Evolutionary conservation across 1,140 invertebrate species (phyloP).

Genomic region (Bombus affinis): DNA sequence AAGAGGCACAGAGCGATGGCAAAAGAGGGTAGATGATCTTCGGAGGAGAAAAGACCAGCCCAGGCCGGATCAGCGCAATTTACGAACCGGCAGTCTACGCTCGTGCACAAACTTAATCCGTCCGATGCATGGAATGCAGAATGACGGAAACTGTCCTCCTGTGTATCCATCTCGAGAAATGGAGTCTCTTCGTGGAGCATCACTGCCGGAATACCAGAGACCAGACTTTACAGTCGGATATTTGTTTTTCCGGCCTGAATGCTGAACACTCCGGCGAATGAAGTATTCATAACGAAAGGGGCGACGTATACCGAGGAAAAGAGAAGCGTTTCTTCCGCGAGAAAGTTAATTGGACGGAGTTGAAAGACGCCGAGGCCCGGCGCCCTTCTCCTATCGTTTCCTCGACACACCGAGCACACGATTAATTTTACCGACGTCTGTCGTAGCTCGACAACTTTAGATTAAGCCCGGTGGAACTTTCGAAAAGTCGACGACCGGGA

Average conservation of each 20-base stretch:
- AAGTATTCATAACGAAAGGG: constrained; percentile 52
- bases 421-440: constrained; percentile 24
- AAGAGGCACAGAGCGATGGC: not conserved
- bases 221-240: constrained; percentile 37
- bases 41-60: constrained; percentile 1
- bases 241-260: constrained; percentile 52
- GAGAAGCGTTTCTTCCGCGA: not conserved
- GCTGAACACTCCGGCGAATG: constrained; percentile 43
- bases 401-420: not conserved
- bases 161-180: constrained; percentile 55
- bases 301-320: not conserved
- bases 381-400: not conserved
- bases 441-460: constrained; percentile 2
- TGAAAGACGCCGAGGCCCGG: constrained; percentile 7
- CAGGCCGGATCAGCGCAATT: constrained; percentile 61
- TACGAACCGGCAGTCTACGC: constrained; percentile 50
- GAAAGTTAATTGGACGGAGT: constrained; percentile 51
- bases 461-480: constrained; percentile 6
- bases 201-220: constrained; percentile 36
- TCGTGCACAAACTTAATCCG: constrained; percentile 67
- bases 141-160: constrained; percentile 43
- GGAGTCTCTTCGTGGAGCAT: constrained; percentile 20
- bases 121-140: constrained; percentile 60
- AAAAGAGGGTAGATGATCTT: not conserved
- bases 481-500: constrained; percentile 9